phyloP scores from a whole-genome alignment of 2,888 invertebrate genomes.

The Phyllotreta striolata region DNA sequence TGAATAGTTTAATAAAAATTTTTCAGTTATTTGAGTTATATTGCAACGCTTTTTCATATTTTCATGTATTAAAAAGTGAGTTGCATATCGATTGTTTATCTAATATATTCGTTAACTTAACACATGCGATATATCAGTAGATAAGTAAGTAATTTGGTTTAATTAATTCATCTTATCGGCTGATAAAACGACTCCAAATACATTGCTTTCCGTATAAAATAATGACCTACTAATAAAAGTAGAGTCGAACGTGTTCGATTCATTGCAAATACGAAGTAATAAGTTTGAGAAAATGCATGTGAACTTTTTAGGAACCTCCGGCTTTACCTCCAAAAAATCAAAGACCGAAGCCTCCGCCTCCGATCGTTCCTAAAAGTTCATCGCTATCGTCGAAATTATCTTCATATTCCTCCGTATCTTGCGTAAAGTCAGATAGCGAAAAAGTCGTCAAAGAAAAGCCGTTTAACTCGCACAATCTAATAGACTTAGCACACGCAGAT shows the following conservation, averaged over 20 bases:
- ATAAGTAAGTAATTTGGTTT: too few species aligned
- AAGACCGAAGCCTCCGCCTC: conserved; percentile 53
- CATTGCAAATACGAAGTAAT: too few species aligned
- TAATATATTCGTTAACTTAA: too few species aligned
- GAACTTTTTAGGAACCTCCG: conserved; percentile 49
- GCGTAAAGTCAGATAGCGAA: conserved; percentile 33
- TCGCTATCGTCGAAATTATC: conserved; percentile 29
- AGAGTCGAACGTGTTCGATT: too few species aligned
- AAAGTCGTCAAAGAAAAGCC: conserved; percentile 30
- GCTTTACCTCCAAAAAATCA: conserved; percentile 59
- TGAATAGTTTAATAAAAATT: conserved; percentile 6
- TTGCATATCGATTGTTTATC: too few species aligned
- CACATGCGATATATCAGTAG: too few species aligned
- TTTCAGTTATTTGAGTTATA: conserved; percentile 6
- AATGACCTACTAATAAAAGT: too few species aligned
- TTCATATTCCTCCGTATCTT: conserved; percentile 38
- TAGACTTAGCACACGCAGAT: conserved; percentile 65
- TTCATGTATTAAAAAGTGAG: too few species aligned
- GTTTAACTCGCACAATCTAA: conserved; percentile 60
- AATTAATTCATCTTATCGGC: too few species aligned
- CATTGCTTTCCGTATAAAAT: too few species aligned
- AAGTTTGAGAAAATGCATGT: neutral
- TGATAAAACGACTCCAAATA: too few species aligned
- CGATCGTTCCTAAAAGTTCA: conserved; percentile 39
- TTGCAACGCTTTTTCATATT: neutral